Evolutionary conservation across 2,888 invertebrate genomes (phyloP), one percentile per base, ranked within the genome.

Genomic region (Nebria brevicollis): DNA sequence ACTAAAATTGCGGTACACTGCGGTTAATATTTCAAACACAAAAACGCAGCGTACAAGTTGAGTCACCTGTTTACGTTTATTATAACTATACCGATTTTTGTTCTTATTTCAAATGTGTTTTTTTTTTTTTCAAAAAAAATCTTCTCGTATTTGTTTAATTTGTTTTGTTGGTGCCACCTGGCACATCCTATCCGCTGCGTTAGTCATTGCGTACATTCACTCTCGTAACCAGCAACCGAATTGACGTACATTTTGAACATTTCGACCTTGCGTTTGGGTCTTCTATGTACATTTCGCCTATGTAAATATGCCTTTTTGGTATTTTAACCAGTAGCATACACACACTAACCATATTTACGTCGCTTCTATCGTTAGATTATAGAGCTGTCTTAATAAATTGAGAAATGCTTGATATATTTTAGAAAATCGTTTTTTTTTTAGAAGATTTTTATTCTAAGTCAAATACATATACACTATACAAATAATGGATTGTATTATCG

Each of bases 1-100:
- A 79, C 75, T 79, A 79, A 79, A 79, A 79, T 75, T 75, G 79
- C 79, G 79, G 79, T 79, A 25, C 7, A 66, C 15, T 66, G 66
- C 66, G 13, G 66, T 25, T 15, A 7, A 13, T 13, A 65, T 65
- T n/a, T 8, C 15, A 25, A 66, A 66, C 25, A 66, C 15, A 34
- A 66, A 25, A 20, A n/a, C 66, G 66, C 25, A 20, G 66, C 66
- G 66, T 13, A 20, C 66, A 25, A n/a, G 66, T 66, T 66, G 66
- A 66, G 15, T 66, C 66, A 66, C 66, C 66, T 66, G 66, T 66
- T 66, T n/a, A 15, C 66, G 66, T 20, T 66, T 15, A 66, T 66
- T 15, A 66, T 34, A 34, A 34, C 34, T 66, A 66, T 66, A 20
- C 25, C n/a, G 66, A 20, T 66, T 15, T 66, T 66, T 66, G 25